A percentile compares a stretch with the other conserved stretches of the same genome.
Evolutionary conservation across 1,140 invertebrate species (phyloP).

Genomic region (Apis dorsata): DNA sequence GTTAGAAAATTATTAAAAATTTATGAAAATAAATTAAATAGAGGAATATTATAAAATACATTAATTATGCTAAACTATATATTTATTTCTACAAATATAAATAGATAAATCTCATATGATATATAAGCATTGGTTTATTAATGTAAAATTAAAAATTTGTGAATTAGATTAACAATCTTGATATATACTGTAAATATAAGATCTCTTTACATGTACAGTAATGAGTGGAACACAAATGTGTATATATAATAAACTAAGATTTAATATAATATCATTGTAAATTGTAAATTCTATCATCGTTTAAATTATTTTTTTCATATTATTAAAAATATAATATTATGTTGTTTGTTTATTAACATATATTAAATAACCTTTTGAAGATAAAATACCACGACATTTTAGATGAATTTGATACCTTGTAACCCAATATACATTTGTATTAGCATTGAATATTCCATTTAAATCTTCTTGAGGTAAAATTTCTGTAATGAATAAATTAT

Average conservation of each 20-base stretch:
- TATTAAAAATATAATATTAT: conserved; percentile 20
- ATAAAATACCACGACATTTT: conserved; percentile 93
- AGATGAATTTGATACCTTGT: conserved; percentile 92
- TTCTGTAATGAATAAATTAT: conserved; percentile 78
- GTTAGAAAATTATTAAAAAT: not conserved
- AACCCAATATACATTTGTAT: conserved; percentile 84
- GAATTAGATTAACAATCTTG: not conserved
- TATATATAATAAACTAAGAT: not conserved
- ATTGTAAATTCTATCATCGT: conserved; percentile 17
- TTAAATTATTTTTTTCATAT: conserved; percentile 1
- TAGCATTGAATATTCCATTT: conserved; percentile 79
- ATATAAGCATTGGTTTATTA: conserved; percentile 15
- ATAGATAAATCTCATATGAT: conserved; percentile 13
- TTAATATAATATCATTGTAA: conserved; percentile 12
- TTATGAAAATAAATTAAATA: not conserved
- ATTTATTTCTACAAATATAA: not conserved
- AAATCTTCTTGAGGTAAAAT: conserved; percentile 81
- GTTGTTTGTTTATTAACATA: conserved; percentile 60
- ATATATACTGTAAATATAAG: conserved; percentile 2
- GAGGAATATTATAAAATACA: not conserved
- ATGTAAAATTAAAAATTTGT: not conserved
- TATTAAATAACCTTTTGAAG: conserved; percentile 90
- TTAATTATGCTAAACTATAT: not conserved
- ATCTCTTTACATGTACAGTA: not conserved
- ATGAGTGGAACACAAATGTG: not conserved